Conservation (phyloP, 2,797 vertebrate species). For the Ctenopoma kingsleyae region DNA sequence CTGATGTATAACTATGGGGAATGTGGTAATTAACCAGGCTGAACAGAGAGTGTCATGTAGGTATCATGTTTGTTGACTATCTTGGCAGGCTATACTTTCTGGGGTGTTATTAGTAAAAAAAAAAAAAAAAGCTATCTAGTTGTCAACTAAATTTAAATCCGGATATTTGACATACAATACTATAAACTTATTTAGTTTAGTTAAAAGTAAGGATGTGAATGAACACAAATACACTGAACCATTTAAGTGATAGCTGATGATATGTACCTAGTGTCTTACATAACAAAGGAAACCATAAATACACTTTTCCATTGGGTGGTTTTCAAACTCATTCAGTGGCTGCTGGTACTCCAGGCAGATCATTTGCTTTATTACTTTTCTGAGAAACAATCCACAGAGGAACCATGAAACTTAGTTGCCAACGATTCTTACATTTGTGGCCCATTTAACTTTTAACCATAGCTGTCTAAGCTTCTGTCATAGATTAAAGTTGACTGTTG, state of each 20-base stretch:
- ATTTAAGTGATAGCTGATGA: neutral
- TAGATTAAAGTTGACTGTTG: conserved; percentile 3
- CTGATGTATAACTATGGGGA: conserved; percentile 34
- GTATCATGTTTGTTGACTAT: conserved; percentile 10
- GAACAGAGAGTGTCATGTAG: conserved; percentile 29
- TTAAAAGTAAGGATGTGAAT: neutral
- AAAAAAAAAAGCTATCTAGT: neutral
- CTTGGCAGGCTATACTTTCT: neutral
- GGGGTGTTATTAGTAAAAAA: neutral
- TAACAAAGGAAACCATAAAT: conserved; percentile 46
- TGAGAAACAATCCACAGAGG: conserved; percentile 46
- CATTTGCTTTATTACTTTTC: conserved; percentile 45
- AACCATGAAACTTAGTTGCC: conserved; percentile 24
- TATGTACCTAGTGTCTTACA: conserved; percentile 27
- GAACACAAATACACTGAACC: neutral
- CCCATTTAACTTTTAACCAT: conserved; percentile 12
- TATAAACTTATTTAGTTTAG: neutral
- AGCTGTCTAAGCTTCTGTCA: conserved; percentile 12
- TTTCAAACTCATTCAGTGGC: conserved; percentile 36
- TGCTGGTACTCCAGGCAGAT: conserved; percentile 36
- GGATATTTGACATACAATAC: neutral
- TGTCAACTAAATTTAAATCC: neutral
- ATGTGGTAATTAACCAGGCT: conserved; percentile 30
- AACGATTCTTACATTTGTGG: conserved; percentile 17
- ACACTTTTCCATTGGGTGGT: conserved; percentile 55